Percentiles rank a stretch among this genome's conserved stretches.
These are phyloP conservation scores for Selene dorsalis DNA, from an alignment of 2,797 vertebrate species.

Conservation along the genomic window DNA sequence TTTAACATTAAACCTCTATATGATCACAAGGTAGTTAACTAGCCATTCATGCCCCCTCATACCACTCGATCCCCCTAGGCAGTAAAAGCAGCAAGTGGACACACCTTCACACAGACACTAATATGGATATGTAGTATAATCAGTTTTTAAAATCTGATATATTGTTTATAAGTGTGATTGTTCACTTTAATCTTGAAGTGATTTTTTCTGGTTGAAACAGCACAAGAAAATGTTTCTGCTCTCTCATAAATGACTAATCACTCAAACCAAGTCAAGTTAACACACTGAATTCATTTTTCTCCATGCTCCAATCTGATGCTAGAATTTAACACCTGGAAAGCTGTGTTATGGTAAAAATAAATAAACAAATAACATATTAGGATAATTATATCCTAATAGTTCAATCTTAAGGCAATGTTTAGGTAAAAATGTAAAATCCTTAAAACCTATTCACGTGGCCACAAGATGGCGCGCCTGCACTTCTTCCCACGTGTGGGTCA, in stretches of 20 bases:
- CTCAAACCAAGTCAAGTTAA: background rate
- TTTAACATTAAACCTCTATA: too few relatives aligned
- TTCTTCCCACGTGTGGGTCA: background rate
- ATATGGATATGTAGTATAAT: background rate
- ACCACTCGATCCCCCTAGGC: background rate
- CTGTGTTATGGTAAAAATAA: too few relatives aligned
- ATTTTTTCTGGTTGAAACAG: too few relatives aligned
- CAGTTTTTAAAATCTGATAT: background rate
- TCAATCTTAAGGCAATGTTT: background rate
- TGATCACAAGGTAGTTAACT: too few relatives aligned
- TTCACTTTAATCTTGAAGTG: background rate
- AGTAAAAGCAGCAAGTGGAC: background rate
- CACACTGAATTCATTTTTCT: background rate
- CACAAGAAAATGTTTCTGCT: too few relatives aligned
- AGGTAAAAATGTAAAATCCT: background rate
- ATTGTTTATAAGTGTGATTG: background rate
- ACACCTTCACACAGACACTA: background rate
- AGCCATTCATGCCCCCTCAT: too few relatives aligned
- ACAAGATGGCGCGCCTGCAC: conserved; percentile 49
- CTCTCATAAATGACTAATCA: too few relatives aligned
- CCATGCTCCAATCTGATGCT: background rate
- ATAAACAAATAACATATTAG: too few relatives aligned
- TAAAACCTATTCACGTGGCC: conserved; percentile 22
- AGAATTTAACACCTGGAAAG: background rate
- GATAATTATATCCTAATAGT: background rate